Conservation (phyloP, 2,888 invertebrate species). For the Eretmocerus hayati region DNA sequence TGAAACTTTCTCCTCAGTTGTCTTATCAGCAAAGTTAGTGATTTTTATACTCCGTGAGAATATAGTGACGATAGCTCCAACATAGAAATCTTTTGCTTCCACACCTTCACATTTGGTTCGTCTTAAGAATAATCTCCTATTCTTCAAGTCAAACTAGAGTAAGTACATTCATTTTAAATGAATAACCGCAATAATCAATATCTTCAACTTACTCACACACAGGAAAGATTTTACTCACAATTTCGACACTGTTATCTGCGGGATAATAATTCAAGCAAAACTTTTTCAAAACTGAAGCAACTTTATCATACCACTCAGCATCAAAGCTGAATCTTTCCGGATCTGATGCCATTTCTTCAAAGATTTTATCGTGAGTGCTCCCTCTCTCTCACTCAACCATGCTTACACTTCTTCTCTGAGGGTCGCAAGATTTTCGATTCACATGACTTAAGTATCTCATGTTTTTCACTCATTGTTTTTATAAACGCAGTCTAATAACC, state of each 20-base stretch:
- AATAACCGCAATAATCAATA: neutral
- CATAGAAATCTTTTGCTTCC: constrained; percentile 60
- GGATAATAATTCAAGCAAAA: constrained; percentile 74
- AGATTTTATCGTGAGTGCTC: too few species aligned
- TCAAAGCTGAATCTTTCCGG: constrained; percentile 51
- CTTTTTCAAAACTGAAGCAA: constrained; percentile 64
- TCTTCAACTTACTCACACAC: neutral
- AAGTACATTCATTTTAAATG: constrained; percentile 4
- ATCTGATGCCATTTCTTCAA: constrained; percentile 31
- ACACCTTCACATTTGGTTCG: constrained; percentile 64
- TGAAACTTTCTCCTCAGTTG: constrained; percentile 59
- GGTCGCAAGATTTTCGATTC: too few species aligned
- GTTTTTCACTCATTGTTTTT: too few species aligned
- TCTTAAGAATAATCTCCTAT: constrained; percentile 59
- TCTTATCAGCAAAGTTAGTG: constrained; percentile 64
- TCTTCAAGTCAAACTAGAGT: constrained; percentile 57
- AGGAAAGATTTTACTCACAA: constrained; percentile 57
- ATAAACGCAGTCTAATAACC: too few species aligned
- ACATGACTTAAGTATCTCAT: too few species aligned
- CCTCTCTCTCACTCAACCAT: neutral
- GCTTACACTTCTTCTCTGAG: neutral
- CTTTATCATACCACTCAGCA: constrained; percentile 83
- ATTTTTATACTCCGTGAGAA: constrained; percentile 69
- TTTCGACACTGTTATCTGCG: constrained; percentile 71
- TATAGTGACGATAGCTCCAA: constrained; percentile 66